Evolutionary conservation across 2,113 vertebrate genomes (phyloP), one percentile per base, ranked within the genome.

Genomic region (Elaphurus davidianus): DNA sequence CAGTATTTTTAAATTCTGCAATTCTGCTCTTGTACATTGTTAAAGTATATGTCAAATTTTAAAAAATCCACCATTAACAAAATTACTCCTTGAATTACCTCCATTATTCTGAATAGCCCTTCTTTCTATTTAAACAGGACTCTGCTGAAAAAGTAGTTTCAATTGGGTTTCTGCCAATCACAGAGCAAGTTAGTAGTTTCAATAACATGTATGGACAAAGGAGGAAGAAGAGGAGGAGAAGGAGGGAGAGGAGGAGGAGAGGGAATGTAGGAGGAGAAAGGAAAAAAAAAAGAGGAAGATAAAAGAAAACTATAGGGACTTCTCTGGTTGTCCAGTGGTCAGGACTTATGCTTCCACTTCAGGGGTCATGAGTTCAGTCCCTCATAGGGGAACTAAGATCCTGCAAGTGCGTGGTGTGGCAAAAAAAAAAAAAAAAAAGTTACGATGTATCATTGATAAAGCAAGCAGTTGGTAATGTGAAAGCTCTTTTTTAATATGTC

Each of bases 11-110:
- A 23, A 90, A 81, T 74, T 92, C 89, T 87, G 21, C 45, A 87
- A 3, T 57, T 93, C 21, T 93, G 40, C 83, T 95, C 11, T 87
- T 87, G 8, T 74, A 87, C n/a, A 25, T 89, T 93, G 84, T 92
- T 97, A 60, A 96, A 96, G 13, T 86, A 87, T 14, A 64, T 94
- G 27, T 45, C 55, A 95, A 91, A 52, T 85, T 76, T 86, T 40
- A 0, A 54, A 83, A 87, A 93, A 91, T 86, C 76, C 33, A 67
- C 36, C 28, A 95, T 92, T 97, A 94, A 74, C 33, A 25, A 97
- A 95, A 87, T 97, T 93, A 93, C 96, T 96, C 62, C 57, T 90
- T 47, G 47, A 95, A 96, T 95, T 82, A 91, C 82, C 92, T 94
- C 28, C 30, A 92, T 96, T 87, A 84, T 90, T 91, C 40, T 59